These are phyloP conservation scores for Lasiommata megera DNA, from an alignment of 2,888 invertebrate genomes.

Conservation along the genomic window DNA sequence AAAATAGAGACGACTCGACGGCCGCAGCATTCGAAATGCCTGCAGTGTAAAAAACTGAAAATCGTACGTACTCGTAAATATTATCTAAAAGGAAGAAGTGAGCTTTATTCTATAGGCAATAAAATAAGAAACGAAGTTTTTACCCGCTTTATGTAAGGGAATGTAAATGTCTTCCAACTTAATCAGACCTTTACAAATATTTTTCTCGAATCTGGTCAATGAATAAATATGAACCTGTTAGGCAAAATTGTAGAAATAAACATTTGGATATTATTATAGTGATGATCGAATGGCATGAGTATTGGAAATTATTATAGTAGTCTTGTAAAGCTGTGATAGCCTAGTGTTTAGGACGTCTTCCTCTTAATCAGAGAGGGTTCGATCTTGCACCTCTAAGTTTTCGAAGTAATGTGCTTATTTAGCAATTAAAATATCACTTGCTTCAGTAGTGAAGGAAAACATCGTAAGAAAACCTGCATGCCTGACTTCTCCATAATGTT, in stretches of 20 bases:
- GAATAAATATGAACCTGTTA: background rate
- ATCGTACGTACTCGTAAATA: slow-evolving; percentile 5
- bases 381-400: too few species aligned
- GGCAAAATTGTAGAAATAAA: too few species aligned
- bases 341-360: too few species aligned
- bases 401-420: too few species aligned
- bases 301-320: too few species aligned
- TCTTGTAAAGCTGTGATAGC: too few species aligned
- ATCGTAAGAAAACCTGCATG: too few species aligned
- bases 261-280: slow-evolving; percentile 17
- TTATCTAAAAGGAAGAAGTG: slow-evolving; percentile 1
- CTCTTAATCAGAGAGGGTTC: too few species aligned
- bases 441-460: too few species aligned
- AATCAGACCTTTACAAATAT: slow-evolving; percentile 1
- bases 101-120: background rate
- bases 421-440: too few species aligned
- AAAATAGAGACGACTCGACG: slow-evolving; percentile 8
- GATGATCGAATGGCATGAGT: too few species aligned
- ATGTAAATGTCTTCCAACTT: background rate
- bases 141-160: background rate
- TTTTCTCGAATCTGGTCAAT: background rate
- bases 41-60: slow-evolving; percentile 2
- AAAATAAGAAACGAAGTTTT: background rate
- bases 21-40: slow-evolving; percentile 4
- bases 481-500: too few species aligned